These are phyloP conservation scores for Archegozetes longisetosus DNA, from an alignment of 1,140 invertebrate genomes.

Conservation along the genomic window DNA sequence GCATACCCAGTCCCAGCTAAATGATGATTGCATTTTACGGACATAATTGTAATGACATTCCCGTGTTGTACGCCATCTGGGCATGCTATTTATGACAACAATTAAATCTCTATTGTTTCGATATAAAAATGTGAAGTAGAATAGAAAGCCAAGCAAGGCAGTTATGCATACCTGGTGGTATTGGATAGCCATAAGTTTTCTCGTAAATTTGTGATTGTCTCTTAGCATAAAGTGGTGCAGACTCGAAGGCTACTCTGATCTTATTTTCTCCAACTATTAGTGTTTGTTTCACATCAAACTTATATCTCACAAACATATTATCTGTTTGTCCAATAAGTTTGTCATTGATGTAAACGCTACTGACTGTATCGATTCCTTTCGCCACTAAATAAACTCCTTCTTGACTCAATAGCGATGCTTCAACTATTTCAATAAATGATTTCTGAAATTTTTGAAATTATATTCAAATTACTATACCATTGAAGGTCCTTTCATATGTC, in stretches of 20 bases:
- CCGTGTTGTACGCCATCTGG: slow-evolving; percentile 61
- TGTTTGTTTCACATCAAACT: slow-evolving; percentile 48
- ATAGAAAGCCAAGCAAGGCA: slow-evolving; percentile 54
- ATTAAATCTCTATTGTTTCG: slow-evolving; percentile 30
- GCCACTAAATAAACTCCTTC: slow-evolving; percentile 21
- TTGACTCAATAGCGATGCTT: slow-evolving; percentile 19
- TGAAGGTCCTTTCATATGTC: slow-evolving; percentile 43
- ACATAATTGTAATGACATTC: slow-evolving; percentile 89
- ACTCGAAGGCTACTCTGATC: slow-evolving; percentile 51
- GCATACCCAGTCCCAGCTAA: slow-evolving; percentile 85
- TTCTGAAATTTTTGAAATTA: background rate
- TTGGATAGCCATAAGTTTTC: slow-evolving; percentile 36
- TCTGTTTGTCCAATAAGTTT: slow-evolving; percentile 45
- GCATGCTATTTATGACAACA: slow-evolving; percentile 54
- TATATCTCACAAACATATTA: slow-evolving; percentile 81
- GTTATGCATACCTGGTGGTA: slow-evolving; percentile 72
- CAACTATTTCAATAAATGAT: slow-evolving; percentile 1
- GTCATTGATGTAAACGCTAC: slow-evolving; percentile 54
- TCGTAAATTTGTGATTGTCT: slow-evolving; percentile 35
- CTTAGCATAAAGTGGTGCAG: slow-evolving; percentile 50
- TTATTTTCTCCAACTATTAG: slow-evolving; percentile 38
- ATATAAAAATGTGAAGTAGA: slow-evolving; percentile 40
- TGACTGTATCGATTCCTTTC: slow-evolving; percentile 70
- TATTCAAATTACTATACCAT: slow-evolving; percentile 20
- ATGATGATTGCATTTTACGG: slow-evolving; percentile 90